Base-by-base conservation (phyloP, 2,113 vertebrate genomes). In the Tragelaphus strepsiceros region DNA sequence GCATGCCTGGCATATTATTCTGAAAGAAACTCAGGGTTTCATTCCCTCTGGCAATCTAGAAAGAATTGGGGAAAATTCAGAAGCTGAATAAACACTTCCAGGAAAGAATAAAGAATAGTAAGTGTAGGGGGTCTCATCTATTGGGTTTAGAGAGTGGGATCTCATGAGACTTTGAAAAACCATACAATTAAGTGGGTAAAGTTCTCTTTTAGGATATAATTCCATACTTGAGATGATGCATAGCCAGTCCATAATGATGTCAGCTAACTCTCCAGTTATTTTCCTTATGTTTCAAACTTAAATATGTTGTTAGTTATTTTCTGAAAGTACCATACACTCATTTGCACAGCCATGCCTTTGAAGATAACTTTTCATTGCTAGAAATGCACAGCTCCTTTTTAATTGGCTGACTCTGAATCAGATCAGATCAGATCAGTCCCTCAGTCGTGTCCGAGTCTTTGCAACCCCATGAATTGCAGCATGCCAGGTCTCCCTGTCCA, bases 41-140 rank as follows among this genome's bases (percentile, higher is more conserved):
- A 80, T 89, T n/a, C 15, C 24, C 32, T 62, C 26, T 53, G 17
- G 2, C 24, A 62, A 64, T 64, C 53, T 82, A 32, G 15, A 43
- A 88, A 51, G 51, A 84, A 43, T 2, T 49, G 30, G n/a, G 13
- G 32, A 67, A 80, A 51, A 95, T 19, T 90, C 13, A 94, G 13
- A 86, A n/a, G 1, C 21, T 84, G 43, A 89, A 78, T 74, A 96
- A 94, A 85, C 89, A 92, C 49, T 88, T 62, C 46, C 80, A 49
- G 53, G 17, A 84, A 88, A 94, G 28, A 90, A 49, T 82, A 26
- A 9, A 80, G n/a, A 67, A 11, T 21, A 84, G 15, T 58, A 46
- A 87, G 10, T 2, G 0, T 64, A 81, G 7, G 3, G 71, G 67
- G 35, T n/a, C 7, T 10, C 43, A 32, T 7, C 32, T 85, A 58